Evolutionary conservation across 2,113 vertebrate genomes (phyloP), one percentile per base, ranked within the genome.

Genomic region (Cepphus grylle): DNA sequence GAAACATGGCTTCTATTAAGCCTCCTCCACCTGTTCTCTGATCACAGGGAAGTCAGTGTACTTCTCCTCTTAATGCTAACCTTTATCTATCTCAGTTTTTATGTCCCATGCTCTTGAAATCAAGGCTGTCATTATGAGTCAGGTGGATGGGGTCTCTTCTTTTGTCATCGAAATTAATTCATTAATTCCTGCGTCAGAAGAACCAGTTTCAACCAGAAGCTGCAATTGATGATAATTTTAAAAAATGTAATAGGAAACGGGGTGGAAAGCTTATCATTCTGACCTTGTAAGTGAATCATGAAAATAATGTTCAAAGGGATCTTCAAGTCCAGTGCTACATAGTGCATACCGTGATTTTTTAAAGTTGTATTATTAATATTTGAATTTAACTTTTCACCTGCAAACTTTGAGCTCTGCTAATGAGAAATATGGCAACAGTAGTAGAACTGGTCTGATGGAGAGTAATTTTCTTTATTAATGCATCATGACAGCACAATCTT

Each of bases 181-280:
- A 81, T 81, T 95, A 93, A 93, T 89, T 91, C 25, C 65, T 71
- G 15, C 78, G 42, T 78, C 77, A 93, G 38, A 86, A 81, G 47
- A 93, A 59, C 2, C 15, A 72, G 29, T 69, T 94, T 91, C 70
- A 82, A 61, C 4, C 15, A 89, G 43, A 72, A 85, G 34, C 74
- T 13, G 6, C 9, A 89, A 67, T 0, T 71, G 78, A 69, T 84
- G 49, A 79, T 27, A 59, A 19, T 55, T 81, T 80, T 12, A 0
- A 8, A 74, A 91, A 87, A 38, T 69, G 26, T 30, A 81, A 53
- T 25, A 61, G 56, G 32, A 89, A 93, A 83, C 2, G 2, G 3
- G 13, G 38, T 53, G 25, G 80, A 92, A 90, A 94, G 34, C 42
- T 93, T 92, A 77, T 76, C 32, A 76, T 77, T 88, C 36, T 81